Conservation (phyloP, 2,888 invertebrate genomes). For the Sycophila texana region DNA sequence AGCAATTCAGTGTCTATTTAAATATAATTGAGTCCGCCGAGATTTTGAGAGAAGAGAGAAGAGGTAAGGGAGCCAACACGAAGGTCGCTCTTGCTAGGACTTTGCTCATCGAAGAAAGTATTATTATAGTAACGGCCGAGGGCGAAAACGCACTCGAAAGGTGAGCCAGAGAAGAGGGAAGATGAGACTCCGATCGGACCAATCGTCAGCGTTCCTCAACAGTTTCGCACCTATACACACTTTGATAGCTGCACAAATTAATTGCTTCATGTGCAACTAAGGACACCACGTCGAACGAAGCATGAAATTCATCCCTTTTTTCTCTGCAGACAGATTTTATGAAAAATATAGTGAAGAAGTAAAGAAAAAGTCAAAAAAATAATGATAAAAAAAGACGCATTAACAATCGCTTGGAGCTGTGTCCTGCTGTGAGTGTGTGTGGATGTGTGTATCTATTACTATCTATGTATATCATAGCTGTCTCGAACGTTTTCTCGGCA, state of each 20-base stretch:
- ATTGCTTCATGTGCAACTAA: constrained; percentile 13
- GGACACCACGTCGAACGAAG: too few species aligned
- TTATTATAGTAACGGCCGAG: constrained; percentile 1
- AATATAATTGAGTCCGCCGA: constrained; percentile 35
- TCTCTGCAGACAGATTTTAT: neutral
- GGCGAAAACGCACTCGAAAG: neutral
- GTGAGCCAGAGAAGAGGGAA: constrained; percentile 9
- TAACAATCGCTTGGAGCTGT: constrained; percentile 25
- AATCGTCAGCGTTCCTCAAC: constrained; percentile 56
- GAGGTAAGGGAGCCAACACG: neutral
- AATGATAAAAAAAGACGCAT: constrained; percentile 15
- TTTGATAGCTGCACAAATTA: constrained; percentile 44
- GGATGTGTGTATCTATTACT: constrained; percentile 26
- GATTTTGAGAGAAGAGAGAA: too few species aligned
- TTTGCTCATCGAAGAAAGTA: constrained; percentile 26
- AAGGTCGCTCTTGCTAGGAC: too few species aligned
- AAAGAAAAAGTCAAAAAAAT: constrained; percentile 7
- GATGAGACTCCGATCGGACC: constrained; percentile 56
- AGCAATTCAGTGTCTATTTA: constrained; percentile 52
- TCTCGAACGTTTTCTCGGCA: constrained; percentile 49
- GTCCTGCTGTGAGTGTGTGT: constrained; percentile 36
- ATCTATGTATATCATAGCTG: constrained; percentile 29
- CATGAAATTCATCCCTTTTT: neutral
- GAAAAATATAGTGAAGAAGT: neutral
- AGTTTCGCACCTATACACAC: constrained; percentile 41